Percentiles rank a stretch among this genome's conserved stretches.
phyloP scores from a whole-genome alignment of 35 echinoderm and acorn worm species.

The Holothuria glaberrima region DNA sequence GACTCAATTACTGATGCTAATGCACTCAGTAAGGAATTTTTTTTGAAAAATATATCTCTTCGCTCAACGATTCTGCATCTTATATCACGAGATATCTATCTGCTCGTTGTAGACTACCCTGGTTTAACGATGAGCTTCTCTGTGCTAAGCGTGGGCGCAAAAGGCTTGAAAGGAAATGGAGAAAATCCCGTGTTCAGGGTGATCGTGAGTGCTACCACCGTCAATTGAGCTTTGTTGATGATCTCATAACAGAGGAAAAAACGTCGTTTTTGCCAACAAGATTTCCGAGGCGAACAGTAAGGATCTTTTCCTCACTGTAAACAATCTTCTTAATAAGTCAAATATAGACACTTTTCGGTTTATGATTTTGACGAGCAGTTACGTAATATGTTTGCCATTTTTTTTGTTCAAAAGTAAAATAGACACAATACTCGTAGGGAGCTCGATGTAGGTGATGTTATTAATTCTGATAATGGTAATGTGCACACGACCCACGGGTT shows the following conservation, averaged over 20 bases:
- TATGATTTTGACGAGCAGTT: neutral
- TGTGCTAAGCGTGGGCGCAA: neutral
- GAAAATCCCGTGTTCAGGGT: neutral
- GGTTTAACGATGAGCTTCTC: neutral
- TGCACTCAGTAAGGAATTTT: neutral
- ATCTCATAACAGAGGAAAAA: neutral
- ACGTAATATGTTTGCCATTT: neutral
- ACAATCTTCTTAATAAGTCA: neutral
- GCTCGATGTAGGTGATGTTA: neutral
- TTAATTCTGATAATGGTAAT: neutral
- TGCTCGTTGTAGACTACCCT: neutral
- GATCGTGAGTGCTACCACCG: neutral
- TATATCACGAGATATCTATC: neutral
- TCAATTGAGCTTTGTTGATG: neutral
- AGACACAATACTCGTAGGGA: neutral
- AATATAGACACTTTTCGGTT: neutral
- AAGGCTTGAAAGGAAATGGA: neutral
- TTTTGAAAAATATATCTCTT: neutral
- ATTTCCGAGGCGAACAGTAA: neutral
- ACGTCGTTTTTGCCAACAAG: neutral
- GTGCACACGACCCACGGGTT: neutral
- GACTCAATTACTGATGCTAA: neutral
- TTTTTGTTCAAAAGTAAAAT: conserved; percentile 8
- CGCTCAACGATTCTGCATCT: neutral
- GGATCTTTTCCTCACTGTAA: neutral